phyloP scores from a whole-genome alignment of 2,113 vertebrate genomes.

The Marmota flaviventris region DNA sequence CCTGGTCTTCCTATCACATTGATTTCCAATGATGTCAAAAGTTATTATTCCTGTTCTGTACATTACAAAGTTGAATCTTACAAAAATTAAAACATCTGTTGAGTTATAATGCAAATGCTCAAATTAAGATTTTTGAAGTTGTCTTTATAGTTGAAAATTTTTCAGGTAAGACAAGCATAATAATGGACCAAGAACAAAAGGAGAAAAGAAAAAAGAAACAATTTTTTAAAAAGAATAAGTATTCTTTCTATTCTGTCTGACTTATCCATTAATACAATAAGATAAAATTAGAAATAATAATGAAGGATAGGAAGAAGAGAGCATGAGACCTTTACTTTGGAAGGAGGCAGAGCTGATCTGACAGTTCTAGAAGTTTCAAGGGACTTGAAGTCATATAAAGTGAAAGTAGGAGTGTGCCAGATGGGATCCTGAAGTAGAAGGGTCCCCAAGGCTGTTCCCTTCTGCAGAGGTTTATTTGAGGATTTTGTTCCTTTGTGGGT shows the following conservation, averaged over 20 bases:
- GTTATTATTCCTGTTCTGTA: neutral
- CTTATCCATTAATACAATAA: neutral
- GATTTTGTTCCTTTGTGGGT: constrained; percentile 26
- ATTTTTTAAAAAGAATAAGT: neutral
- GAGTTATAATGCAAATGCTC: neutral
- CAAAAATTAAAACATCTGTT: neutral
- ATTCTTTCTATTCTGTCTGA: neutral
- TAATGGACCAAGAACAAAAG: neutral
- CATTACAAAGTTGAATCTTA: neutral
- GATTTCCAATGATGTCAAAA: neutral
- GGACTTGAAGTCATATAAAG: neutral
- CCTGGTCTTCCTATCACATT: neutral
- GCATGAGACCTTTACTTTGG: neutral
- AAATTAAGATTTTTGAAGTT: neutral
- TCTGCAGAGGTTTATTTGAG: constrained; percentile 32
- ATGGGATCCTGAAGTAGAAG: neutral
- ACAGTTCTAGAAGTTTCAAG: neutral
- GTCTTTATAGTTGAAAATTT: neutral
- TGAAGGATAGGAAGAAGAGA: neutral
- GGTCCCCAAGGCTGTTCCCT: neutral
- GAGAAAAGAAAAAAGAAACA: neutral
- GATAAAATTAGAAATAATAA: neutral
- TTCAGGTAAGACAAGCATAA: neutral
- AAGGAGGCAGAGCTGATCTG: neutral
- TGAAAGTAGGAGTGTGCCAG: neutral